A percentile compares a stretch with the other conserved stretches of the same genome.
Conservation (phyloP, 1,140 invertebrate genomes). For the Melanaphis sacchari region DNA sequence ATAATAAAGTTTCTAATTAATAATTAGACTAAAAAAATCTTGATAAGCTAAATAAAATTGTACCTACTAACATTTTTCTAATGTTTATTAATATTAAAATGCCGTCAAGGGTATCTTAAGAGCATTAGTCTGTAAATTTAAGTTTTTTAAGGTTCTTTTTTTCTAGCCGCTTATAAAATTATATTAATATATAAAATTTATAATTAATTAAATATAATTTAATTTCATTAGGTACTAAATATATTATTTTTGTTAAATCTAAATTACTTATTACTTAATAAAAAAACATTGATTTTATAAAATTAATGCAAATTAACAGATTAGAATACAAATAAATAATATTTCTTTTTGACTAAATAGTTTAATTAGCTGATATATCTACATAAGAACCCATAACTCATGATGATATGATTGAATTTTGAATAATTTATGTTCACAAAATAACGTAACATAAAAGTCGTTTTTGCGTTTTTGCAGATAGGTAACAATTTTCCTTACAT, state of each 20-base stretch:
- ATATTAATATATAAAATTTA: neutral
- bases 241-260: neutral
- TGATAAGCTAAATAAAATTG: neutral
- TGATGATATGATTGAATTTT: neutral
- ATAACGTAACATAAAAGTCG: neutral
- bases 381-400: neutral
- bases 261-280: neutral
- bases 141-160: neutral
- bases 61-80: neutral
- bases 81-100: neutral
- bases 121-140: neutral
- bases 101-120: neutral
- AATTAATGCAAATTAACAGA: neutral
- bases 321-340: neutral
- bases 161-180: neutral
- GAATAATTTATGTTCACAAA: neutral
- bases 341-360: neutral
- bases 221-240: neutral
- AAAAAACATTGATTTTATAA: neutral
- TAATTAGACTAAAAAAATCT: neutral
- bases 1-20: neutral
- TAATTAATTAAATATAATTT: neutral
- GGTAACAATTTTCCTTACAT: neutral
- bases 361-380: neutral
- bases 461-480: neutral